These are phyloP conservation scores for Oncorhynchus keta DNA, from an alignment of 2,113 vertebrate species.

Conservation along the genomic window DNA sequence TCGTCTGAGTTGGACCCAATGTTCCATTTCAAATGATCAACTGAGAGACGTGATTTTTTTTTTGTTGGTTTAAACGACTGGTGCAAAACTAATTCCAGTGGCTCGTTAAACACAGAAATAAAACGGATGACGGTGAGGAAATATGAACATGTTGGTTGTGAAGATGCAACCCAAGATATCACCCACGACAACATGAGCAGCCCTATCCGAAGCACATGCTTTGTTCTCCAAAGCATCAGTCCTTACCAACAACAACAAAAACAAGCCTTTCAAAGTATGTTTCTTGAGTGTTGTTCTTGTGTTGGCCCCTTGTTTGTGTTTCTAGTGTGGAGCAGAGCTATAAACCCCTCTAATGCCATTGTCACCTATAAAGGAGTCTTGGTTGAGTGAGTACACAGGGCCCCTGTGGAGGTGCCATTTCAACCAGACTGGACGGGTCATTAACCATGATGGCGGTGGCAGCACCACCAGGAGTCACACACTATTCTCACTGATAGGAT, in stretches of 20 bases:
- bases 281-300: neutral
- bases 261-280: too few relatives aligned
- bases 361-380: slow-evolving; percentile 80
- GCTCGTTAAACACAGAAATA: neutral
- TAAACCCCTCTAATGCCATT: slow-evolving; percentile 74
- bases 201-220: neutral
- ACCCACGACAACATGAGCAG: too few relatives aligned
- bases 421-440: slow-evolving; percentile 91
- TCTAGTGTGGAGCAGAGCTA: slow-evolving; percentile 38
- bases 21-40: slow-evolving; percentile 21
- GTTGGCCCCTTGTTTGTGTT: neutral
- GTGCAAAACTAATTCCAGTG: slow-evolving; percentile 3
- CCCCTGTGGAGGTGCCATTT: slow-evolving; percentile 86
- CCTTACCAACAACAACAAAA: too few relatives aligned
- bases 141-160: neutral
- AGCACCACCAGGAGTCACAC: slow-evolving; percentile 70
- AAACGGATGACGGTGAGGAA: neutral
- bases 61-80: too few relatives aligned
- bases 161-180: neutral
- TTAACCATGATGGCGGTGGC: slow-evolving; percentile 88
- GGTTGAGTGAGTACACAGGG: slow-evolving; percentile 79
- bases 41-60: neutral
- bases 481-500: slow-evolving; percentile 39
- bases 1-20: slow-evolving; percentile 1
- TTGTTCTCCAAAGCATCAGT: neutral